These are phyloP conservation scores for Fabriciana adippe DNA, from an alignment of 2,888 invertebrate species.

Conservation along the genomic window DNA sequence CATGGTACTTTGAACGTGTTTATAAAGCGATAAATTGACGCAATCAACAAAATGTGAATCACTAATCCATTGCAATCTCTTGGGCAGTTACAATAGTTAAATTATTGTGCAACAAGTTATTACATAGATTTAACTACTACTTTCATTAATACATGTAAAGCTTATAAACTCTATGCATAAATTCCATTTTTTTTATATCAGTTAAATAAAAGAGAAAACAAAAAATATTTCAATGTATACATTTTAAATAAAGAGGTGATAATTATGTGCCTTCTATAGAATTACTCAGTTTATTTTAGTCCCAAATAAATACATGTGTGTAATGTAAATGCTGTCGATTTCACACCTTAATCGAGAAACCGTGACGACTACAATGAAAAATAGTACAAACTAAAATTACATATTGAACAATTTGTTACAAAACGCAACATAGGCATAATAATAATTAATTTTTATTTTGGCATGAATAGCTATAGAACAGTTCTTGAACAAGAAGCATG, in stretches of 20 bases:
- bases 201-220: not conserved
- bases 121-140: not conserved
- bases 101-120: slow-evolving; percentile 10
- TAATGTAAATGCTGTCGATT: slow-evolving; percentile 33
- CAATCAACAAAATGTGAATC: slow-evolving; percentile 74
- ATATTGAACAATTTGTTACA: slow-evolving; percentile 5
- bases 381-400: not conserved
- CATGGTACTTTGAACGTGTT: slow-evolving; percentile 73
- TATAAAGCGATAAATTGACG: slow-evolving; percentile 73
- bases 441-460: not conserved
- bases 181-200: not conserved
- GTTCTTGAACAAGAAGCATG: too few relatives aligned
- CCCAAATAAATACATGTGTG: slow-evolving; percentile 8
- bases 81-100: slow-evolving; percentile 25
- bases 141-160: not conserved
- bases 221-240: not conserved
- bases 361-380: slow-evolving; percentile 42
- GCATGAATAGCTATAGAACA: not conserved
- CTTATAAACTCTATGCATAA: too few relatives aligned
- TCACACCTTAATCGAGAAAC: slow-evolving; percentile 39
- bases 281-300: not conserved
- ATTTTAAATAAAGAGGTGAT: not conserved
- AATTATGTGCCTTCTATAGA: not conserved
- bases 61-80: slow-evolving; percentile 53
- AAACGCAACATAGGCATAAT: not conserved